Base-by-base conservation (phyloP, 2,797 vertebrate genomes). In the Darevskia mixta region DNA sequence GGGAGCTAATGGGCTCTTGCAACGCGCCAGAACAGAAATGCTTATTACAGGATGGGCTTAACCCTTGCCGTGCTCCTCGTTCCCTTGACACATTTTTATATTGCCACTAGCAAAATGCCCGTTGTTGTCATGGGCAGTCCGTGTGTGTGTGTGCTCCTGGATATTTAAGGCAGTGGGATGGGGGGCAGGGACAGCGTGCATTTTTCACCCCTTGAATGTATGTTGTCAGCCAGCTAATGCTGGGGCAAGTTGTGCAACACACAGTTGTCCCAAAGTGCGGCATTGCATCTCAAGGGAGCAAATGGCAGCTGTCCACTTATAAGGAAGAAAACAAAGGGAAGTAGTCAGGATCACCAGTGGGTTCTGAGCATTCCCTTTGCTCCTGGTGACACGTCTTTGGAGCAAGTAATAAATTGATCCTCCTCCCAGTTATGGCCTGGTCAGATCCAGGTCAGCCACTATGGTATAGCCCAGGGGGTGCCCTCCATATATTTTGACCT, bases 1-100 rank as follows among this genome's bases (percentile, higher is more conserved):
- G 95, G 97, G 97, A 98, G 98, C 98, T 98, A 98, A 98, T 99
- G 98, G 98, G 97, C 98, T 98, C 97, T 98, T 97, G 98, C 98
- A 98, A 97, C 97, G 96, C 94, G 92, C 97, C 92, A 96, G 97
- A 98, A 98, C 97, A 98, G 98, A 97, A 97, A 97, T 96, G 97
- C 96, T 97, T 95, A 94, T 97, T 97, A 96, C 95, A 58, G 96
- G 96, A 96, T 91, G 95, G 95, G 96, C 96, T 97, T 97, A 98
- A 98, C 98, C 97, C 97, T 95, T 9, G 32, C 94, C 13, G 0
- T 25, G 35, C 96, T 87, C 81, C 87, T 90, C 93, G 86, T 85
- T 81, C 73, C 78, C 35, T 29, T 25, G 13, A 32, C 43, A 72
- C 4, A 8, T 84, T 76, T 76, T 71, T 79, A 20, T 41, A 8